A percentile compares a stretch with the other conserved stretches of the same genome.
These are phyloP conservation scores for Epinephelus moara DNA, from an alignment of 2,113 vertebrate genomes.

Conservation along the genomic window DNA sequence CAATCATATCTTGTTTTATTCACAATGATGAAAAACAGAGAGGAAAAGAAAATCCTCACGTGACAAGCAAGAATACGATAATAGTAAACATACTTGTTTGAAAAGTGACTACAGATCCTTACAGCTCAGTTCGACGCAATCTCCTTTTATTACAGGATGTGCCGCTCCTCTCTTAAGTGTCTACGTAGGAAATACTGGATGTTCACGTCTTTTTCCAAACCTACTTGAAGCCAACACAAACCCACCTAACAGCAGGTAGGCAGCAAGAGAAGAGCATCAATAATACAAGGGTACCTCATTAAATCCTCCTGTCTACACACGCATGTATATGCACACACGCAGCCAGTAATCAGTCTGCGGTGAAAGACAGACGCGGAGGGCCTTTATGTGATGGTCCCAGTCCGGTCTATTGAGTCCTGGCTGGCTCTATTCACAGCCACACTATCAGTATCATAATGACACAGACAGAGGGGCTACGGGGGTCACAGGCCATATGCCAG, in stretches of 20 bases:
- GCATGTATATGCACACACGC: constrained; percentile 55
- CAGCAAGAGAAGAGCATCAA: constrained; percentile 83
- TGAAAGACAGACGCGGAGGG: constrained; percentile 76
- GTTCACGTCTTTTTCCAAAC: neutral
- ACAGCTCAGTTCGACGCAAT: neutral
- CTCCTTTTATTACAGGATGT: too few species aligned
- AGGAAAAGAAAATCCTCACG: neutral
- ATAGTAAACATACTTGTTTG: neutral
- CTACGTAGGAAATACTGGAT: neutral
- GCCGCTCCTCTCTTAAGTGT: neutral
- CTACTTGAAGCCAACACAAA: constrained; percentile 17
- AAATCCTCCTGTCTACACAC: constrained; percentile 68
- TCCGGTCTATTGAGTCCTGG: constrained; percentile 68
- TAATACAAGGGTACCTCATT: constrained; percentile 85
- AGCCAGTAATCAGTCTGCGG: constrained; percentile 72
- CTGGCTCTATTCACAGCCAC: constrained; percentile 72
- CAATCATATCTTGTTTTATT: neutral
- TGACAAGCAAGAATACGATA: neutral
- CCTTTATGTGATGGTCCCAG: constrained; percentile 69
- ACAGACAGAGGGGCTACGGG: constrained; percentile 71
- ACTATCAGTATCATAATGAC: constrained; percentile 78
- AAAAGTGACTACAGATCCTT: neutral
- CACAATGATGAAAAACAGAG: neutral
- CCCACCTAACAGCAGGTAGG: constrained; percentile 82
- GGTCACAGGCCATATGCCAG: constrained; percentile 81